Evolutionary conservation across 2,797 vertebrate genomes (phyloP), one percentile per base, ranked within the genome.

Genomic region (Alosa sapidissima): DNA sequence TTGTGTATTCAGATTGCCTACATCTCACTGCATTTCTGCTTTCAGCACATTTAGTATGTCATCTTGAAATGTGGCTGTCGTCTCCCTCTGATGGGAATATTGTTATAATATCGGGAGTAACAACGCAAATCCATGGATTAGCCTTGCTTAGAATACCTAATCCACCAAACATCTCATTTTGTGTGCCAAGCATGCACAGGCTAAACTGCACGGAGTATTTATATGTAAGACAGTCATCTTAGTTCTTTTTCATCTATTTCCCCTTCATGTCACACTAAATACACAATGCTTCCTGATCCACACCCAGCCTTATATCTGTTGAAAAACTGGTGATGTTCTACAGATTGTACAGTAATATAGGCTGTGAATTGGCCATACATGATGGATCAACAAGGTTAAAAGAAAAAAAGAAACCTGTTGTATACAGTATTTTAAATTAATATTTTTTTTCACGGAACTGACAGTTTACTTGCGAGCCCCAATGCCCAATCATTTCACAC

Each of bases 121-220:
- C 75, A 75, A 48, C 45, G 49, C 6, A 86, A 84, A 87, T 83
- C 75, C 62, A 41, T 33, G 58, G 55, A 83, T 82, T 85, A 83
- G 60, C 83, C 48, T 85, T 52, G 65, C 62, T 81, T 52, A 82
- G 65, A 36, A 83, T 33, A 82, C 21, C 28, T 83, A 84, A 83
- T 86, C 52, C 81, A 14, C 28, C 1, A 62, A 62, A 24, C 58
- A 41, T 72, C 28, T 72, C 28, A 68, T 68, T 68, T 36, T 36
- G 62, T 68, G 58, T 62, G 28, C 8, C 62, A 33, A 10, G 24
- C 28, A 13, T 33, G 24, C 36, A 72, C 62, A 65, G 24, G 62
- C 65, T 33, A 72, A 72, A 33, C 28, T 13, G 9, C 62, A 24
- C 60, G 13, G 21, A 62, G 21, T 24, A 24, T 62, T 62, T 62